Base-by-base conservation (phyloP, 2,888 invertebrate genomes). In the Troides aeacus region DNA sequence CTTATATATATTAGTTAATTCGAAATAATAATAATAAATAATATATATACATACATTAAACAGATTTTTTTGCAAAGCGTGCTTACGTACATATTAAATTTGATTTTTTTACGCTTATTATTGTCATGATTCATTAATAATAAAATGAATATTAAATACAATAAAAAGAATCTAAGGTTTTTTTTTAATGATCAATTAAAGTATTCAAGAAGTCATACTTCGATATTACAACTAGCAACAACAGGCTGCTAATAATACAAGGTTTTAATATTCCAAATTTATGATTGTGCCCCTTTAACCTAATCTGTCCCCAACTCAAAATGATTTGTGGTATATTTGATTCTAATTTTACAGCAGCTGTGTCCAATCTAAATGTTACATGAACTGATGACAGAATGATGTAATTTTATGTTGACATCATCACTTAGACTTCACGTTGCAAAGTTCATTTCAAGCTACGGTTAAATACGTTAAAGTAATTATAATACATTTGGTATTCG, bases 331-430 rank as follows among this genome's bases (percentile, higher is more conserved):
- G 64, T 42, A 65, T n/a, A 69, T 30, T 46, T 65, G 69, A 62
- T 64, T 65, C 62, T 57, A 69, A 65, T 65, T 66, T 69, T 69
- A 65, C 66, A 62, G 58, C 69, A 62, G 58, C 62, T 69, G 62
- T 30, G 46, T 58, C 57, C 50, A 66, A 65, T 66, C 66, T 66
- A 58, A n/a, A 21, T 69, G 24, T 56, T 70, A 66, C 61, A 59
- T 36, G 53, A 60, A 53, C 56, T 60, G 56, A 53, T 46, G 56
- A 64, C 71, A 73, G 58, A 78, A 81, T 85, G 84, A 85, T 82
- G 84, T 81, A 83, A 85, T 77, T 70, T 66, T 68, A 63, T 68
- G 76, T 78, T 85, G 84, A 85, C 84, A 84, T 86, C 85, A 85
- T 79, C 71, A 68, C 73, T 72, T 73, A 71, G 68, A 72, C 75